Base-by-base conservation (phyloP, 2,888 invertebrate species). In the Pogonocherus hispidulus region DNA sequence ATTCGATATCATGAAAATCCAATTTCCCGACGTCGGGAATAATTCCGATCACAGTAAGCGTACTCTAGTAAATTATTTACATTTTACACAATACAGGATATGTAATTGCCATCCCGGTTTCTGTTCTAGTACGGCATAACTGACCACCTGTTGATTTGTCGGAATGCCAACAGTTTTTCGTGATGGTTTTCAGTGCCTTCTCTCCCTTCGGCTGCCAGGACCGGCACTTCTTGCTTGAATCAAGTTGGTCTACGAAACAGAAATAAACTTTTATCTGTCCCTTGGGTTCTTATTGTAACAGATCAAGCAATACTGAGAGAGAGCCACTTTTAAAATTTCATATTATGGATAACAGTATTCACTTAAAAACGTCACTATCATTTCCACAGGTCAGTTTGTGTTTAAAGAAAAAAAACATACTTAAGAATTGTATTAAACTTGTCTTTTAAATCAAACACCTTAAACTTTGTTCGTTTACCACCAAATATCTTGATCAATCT, bases 141-240 rank as follows among this genome's bases (percentile, higher is more conserved):
- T 76, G 78, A 75, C 77, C 79, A 79, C 79, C 76, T 77, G 77
- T 78, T 78, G 77, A 73, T 35, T 32, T 66, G 62, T 66, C 52
- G 75, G 69, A 74, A 76, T 74, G 75, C 68, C 69, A 73, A 69
- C 77, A 75, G 74, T 78, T 75, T 76, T 78, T 73, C 70, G 66
- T 66, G 49, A 70, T 69, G 75, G 78, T 76, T 76, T 76, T 69
- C 70, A 70, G 70, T 74, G 72, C 72, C 64, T 72, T 73, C 66
- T 75, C 73, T 74, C 75, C 74, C 71, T 75, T 76, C 71, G 47
- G 73, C 69, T 22, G 62, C 37, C 37, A 49, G 62, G 62, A 37
- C 51, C 49, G 62, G 35, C 37, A 8, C 35, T 59, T 16, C 19
- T 2, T 1, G 62, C 16, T 3, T 1, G 51, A 46, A 49, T 59